These are phyloP conservation scores for Mallateleia sp. DNA, from an alignment of 2,888 invertebrate species.

Conservation along the genomic window DNA sequence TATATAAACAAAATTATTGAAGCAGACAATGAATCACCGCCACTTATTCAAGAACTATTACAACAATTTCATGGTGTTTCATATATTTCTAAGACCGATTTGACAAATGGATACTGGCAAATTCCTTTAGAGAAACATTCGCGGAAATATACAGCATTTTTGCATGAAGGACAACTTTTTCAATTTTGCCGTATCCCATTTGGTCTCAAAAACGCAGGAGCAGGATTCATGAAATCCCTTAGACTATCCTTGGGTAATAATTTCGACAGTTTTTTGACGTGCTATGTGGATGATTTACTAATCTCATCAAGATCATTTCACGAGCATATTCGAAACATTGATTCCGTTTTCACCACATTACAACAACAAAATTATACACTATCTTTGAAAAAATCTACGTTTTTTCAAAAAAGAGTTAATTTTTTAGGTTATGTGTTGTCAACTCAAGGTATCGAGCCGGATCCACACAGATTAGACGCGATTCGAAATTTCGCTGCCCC, in stretches of 20 bases:
- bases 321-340: background rate
- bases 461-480: background rate
- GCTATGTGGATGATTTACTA: background rate
- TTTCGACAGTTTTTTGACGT: background rate
- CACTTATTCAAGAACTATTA: conserved; percentile 63
- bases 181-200: background rate
- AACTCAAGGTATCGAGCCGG: background rate
- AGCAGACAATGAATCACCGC: conserved; percentile 79
- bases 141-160: conserved; percentile 4
- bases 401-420: background rate
- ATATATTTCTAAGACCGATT: conserved; percentile 70
- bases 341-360: background rate
- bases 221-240: background rate
- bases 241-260: background rate
- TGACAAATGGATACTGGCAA: conserved; percentile 64
- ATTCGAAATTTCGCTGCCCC: background rate
- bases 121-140: conserved; percentile 61
- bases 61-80: conserved; percentile 47
- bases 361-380: background rate
- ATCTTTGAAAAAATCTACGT: background rate
- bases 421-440: conserved; percentile 5
- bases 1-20: conserved; percentile 81
- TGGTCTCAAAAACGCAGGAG: background rate
- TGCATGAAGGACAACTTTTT: background rate
- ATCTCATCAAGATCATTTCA: background rate